Base-by-base conservation (phyloP, 2,113 vertebrate genomes). In the Heterotilapia buettikoferi region DNA sequence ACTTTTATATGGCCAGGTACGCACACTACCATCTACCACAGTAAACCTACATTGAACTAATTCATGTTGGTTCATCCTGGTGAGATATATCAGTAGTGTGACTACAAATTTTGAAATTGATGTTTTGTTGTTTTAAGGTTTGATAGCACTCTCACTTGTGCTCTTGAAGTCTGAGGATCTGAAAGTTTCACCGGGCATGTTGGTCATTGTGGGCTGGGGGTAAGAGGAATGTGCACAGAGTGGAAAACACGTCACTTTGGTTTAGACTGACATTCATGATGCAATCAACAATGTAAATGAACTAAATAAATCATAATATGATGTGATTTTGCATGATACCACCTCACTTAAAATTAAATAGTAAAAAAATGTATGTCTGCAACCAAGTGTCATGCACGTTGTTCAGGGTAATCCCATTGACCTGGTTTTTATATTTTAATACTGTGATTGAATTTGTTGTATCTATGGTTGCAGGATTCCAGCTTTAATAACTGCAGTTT, bases 1-100 rank as follows among this genome's bases (percentile, higher is more conserved):
- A 97, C 97, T 56, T 99, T 97, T 84, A 83, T 99, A 3, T 99
- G 98, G 99, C 97, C 99, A 97, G 98, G 99, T 99, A 97, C 7
- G 16, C 31, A 68, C 36, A 84, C 38, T 38, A 4, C 8, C 9
- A 43, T n/a, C 3, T 61, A 33, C 1, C 14, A 79, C 29, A 19
- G 2, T 5, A 54, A 63, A 19, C 6, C 57, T n/a, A 57, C 8
- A 10, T 9, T 33, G 10, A 53, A 52, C 21, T 47, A 9, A 0
- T 26, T 38, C 19, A 7, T 4, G 8, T 26, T 8, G 29, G 9
- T 12, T 66, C 14, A 29, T 47, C 18, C 11, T 11, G 11, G 3
- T 40, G 21, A 24, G 21, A n/a, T 56, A 0, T 43, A 82, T n/a
- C 9, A 9, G 16, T 53, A 9, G 14, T 36, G 31, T 82, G 6